A percentile compares a stretch with the other conserved stretches of the same genome.
Evolutionary conservation across 23 tunicate species (phyloP).

Genomic region (Botrylloides violaceus): DNA sequence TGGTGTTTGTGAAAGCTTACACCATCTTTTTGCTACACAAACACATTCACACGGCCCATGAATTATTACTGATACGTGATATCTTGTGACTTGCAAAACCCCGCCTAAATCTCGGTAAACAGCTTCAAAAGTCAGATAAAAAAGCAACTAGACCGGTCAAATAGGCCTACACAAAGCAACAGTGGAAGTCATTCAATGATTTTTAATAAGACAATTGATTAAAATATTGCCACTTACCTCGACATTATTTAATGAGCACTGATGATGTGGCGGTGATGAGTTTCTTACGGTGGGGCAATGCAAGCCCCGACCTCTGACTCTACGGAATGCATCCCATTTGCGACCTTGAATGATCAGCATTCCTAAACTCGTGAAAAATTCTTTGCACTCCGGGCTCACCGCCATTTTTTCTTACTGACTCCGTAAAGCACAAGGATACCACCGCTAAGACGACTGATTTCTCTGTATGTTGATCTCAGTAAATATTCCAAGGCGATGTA

Average conservation of each 20-base stretch:
- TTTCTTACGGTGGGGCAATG: constrained; percentile 20
- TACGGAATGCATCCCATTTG: constrained; percentile 23
- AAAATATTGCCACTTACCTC: constrained; percentile 27
- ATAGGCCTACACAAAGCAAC: too few species aligned
- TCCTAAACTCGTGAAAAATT: constrained; percentile 21
- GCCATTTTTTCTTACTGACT: not conserved
- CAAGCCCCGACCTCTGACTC: constrained; percentile 12
- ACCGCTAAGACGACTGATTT: constrained; percentile 12
- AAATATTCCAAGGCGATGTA: not conserved
- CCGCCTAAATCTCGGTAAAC: too few species aligned
- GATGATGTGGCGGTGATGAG: constrained; percentile 13
- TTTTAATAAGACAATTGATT: too few species aligned
- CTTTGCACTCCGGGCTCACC: not conserved
- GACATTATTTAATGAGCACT: constrained; percentile 14
- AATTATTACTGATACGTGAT: too few species aligned
- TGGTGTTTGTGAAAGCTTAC: too few species aligned
- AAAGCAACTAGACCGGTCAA: too few species aligned
- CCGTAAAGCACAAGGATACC: not conserved
- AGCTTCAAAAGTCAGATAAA: too few species aligned
- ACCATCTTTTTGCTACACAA: too few species aligned
- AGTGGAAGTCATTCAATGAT: too few species aligned
- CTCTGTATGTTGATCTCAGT: not conserved
- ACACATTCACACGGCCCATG: too few species aligned
- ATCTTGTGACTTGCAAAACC: too few species aligned
- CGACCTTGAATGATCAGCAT: constrained; percentile 30